A percentile compares a stretch with the other conserved stretches of the same genome.
Conservation (phyloP, 2,888 invertebrate genomes). For the Meteorus colon region DNA sequence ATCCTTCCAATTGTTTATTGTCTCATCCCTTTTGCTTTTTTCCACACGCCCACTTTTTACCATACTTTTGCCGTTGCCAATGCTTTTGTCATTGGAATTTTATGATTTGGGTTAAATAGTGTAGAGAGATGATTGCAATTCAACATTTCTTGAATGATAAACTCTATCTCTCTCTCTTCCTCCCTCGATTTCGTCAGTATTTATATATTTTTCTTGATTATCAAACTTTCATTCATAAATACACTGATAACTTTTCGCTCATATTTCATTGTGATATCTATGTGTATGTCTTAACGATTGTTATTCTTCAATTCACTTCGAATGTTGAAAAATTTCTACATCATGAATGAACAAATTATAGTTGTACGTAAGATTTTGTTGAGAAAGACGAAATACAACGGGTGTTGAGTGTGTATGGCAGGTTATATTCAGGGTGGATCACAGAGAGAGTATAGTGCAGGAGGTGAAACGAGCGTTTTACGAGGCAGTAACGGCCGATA, state of each 20-base stretch:
- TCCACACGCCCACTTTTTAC: conserved; percentile 13
- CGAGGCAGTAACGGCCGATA: conserved; percentile 74
- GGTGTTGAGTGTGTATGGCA: neutral
- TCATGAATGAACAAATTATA: neutral
- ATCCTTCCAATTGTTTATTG: conserved; percentile 51
- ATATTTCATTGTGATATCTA: no score
- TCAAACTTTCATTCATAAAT: no score
- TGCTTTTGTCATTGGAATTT: conserved; percentile 47
- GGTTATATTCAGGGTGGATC: conserved; percentile 15
- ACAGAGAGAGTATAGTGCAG: conserved; percentile 50
- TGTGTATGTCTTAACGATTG: no score
- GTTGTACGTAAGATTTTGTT: neutral
- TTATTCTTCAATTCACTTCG: neutral
- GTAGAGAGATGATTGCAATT: neutral
- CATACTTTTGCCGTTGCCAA: conserved; percentile 15
- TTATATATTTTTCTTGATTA: neutral
- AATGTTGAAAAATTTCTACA: neutral
- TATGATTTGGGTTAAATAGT: conserved; percentile 43
- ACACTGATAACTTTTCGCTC: no score
- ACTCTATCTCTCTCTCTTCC: neutral
- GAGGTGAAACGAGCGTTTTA: conserved; percentile 70
- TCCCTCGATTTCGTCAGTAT: neutral
- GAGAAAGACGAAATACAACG: neutral
- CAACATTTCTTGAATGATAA: neutral
- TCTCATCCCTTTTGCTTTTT: conserved; percentile 31